Percentiles rank a stretch among this genome's conserved stretches.
phyloP scores from a whole-genome alignment of 1,140 invertebrate genomes.

The Stegodyphus mimosarum region DNA sequence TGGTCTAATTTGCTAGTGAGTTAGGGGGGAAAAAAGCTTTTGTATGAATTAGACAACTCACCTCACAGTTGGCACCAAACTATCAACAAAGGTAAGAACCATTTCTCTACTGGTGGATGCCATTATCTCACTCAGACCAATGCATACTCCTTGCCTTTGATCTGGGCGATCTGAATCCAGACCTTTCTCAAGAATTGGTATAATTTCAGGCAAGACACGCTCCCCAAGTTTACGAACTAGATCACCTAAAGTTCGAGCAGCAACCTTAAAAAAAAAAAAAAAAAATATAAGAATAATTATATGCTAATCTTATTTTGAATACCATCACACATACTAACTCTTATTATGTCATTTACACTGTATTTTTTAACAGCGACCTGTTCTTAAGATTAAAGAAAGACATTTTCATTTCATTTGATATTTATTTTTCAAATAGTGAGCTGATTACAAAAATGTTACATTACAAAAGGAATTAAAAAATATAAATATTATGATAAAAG shows the following conservation, averaged over 20 bases:
- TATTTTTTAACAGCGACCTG: too few relatives aligned
- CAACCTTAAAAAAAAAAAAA: conserved; percentile 73
- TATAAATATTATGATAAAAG: too few relatives aligned
- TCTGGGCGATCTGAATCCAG: conserved; percentile 90
- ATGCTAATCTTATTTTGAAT: too few relatives aligned
- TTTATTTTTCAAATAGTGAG: too few relatives aligned
- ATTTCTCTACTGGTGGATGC: conserved; percentile 94
- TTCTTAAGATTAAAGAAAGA: too few relatives aligned
- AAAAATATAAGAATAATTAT: background rate
- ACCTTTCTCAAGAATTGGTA: conserved; percentile 95
- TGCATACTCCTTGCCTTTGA: conserved; percentile 97
- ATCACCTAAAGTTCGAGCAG: conserved; percentile 95
- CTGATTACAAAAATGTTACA: too few relatives aligned
- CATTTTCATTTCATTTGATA: too few relatives aligned
- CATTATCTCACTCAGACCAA: conserved; percentile 98
- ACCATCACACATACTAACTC: too few relatives aligned
- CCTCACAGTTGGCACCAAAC: conserved; percentile 94
- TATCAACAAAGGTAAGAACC: conserved; percentile 93
- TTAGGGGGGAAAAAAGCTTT: too few relatives aligned
- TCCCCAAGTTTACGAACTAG: conserved; percentile 97
- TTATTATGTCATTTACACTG: too few relatives aligned
- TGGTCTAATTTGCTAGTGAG: too few relatives aligned
- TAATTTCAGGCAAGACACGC: conserved; percentile 96
- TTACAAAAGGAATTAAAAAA: background rate
- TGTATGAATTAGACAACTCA: conserved; percentile 61